These are phyloP conservation scores for Malurus alboscapulatus DNA, from an alignment of 2,113 vertebrate species.

Conservation along the genomic window DNA sequence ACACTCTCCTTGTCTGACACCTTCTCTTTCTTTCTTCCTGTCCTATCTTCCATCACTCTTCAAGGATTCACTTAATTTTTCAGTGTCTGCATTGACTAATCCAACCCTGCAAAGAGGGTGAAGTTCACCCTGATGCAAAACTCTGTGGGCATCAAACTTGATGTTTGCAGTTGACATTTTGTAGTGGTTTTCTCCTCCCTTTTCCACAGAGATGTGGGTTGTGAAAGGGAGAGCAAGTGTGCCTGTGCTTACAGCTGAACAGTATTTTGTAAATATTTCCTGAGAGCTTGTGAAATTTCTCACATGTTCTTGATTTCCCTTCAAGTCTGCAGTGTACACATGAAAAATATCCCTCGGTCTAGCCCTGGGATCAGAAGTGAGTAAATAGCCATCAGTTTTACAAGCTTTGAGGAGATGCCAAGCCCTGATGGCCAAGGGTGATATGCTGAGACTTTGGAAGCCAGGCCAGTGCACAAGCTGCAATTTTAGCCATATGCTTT, in stretches of 20 bases:
- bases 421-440: background rate
- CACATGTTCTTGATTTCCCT: slow-evolving; percentile 9
- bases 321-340: background rate
- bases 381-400: background rate
- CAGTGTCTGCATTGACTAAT: background rate
- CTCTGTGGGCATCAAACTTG: background rate
- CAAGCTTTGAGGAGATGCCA: background rate
- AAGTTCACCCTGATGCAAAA: background rate
- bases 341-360: background rate
- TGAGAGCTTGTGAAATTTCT: slow-evolving; percentile 56
- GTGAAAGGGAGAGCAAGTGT: slow-evolving; percentile 17
- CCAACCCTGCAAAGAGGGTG: background rate
- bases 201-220: background rate
- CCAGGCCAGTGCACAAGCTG: background rate
- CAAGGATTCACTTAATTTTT: background rate
- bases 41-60: background rate
- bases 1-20: background rate
- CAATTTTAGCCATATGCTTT: background rate
- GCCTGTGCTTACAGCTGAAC: background rate
- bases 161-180: background rate
- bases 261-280: slow-evolving; percentile 47
- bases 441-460: background rate
- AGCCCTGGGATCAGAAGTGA: background rate
- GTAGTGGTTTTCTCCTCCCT: background rate
- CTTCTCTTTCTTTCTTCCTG: background rate